Base-by-base conservation (phyloP, 2,113 vertebrate species). In the Numenius arquata region DNA sequence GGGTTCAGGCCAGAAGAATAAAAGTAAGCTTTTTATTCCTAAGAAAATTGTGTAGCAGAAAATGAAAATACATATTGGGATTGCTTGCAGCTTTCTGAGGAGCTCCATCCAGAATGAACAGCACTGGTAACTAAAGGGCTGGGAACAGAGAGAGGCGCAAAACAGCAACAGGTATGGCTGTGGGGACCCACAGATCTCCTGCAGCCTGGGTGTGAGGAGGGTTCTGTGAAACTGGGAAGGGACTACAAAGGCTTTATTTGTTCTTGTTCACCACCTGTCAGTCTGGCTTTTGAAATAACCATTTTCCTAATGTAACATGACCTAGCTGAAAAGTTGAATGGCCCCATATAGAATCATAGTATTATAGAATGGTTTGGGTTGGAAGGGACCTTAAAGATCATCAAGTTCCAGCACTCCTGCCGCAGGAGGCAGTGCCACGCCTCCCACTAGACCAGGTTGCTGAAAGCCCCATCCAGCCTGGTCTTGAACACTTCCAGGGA, bases 201-300 rank as follows among this genome's bases (percentile, higher is more conserved):
- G 19, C 27, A 53, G 34, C 16, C 5, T 5, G 6, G 9, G 11
- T 16, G 25, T 8, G 29, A 32, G 41, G 2, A 20, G 3, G 0
- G 1, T 17, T 89, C 36, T 66, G 34, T 3, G 3, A 81, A 91
- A 66, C 21, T 0, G 0, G 8, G 40, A 80, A 40, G 21, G 4
- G 1, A 21, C 19, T 18, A 30, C 21, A 50, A 22, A 66, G 16
- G 4, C 13, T 67, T 83, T 48, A 52, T 56, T 47, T 89, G 15
- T 22, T 67, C 52, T 90, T 62, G 32, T 72, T 22, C 13, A 14
- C 30, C 47, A 18, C 27, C 15, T 79, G 47, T 20, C 38, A 59
- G 22, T 74, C 30, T 70, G 52, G 4, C 9, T 48, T 91, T 88
- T 75, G 68, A 58, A 85, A 78, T 21, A 55, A 25, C 45, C 41